Percentiles rank a stretch among this genome's conserved stretches.
Conservation (phyloP, 2,888 invertebrate species). For the Argyresthia goedartella region DNA sequence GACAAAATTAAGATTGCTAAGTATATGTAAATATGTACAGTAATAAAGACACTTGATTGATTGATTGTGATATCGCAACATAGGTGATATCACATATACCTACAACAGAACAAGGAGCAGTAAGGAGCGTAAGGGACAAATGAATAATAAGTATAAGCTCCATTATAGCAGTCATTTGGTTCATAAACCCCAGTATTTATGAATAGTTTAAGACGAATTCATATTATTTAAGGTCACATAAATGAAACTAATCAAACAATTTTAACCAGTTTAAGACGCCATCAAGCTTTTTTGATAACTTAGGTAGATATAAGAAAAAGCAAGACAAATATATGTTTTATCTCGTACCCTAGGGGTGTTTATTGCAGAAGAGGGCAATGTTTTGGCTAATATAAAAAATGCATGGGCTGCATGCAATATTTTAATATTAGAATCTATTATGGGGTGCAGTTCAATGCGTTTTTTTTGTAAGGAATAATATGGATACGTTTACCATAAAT, state of each 20-base stretch:
- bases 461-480: conserved; percentile 2
- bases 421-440: conserved; percentile 66
- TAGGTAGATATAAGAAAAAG: conserved; percentile 1
- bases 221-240: neutral
- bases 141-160: too few species aligned
- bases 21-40: too few species aligned
- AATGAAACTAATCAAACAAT: too few species aligned
- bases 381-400: conserved; percentile 63
- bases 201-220: neutral
- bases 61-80: too few species aligned
- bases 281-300: neutral
- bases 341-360: conserved; percentile 49
- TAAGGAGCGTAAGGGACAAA: too few species aligned
- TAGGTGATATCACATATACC: too few species aligned
- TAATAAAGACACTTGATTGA: too few species aligned
- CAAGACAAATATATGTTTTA: conserved; percentile 66
- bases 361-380: conserved; percentile 53
- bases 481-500: neutral
- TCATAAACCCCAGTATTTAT: neutral
- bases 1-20: too few species aligned
- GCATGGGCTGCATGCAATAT: conserved; percentile 62
- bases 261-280: neutral
- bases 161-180: neutral
- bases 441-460: conserved; percentile 45
- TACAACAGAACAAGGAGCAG: too few species aligned